A percentile compares a stretch with the other conserved stretches of the same genome.
Evolutionary conservation across 2,113 vertebrate species (phyloP).

Genomic region (Paracanthobrama guichenoti): DNA sequence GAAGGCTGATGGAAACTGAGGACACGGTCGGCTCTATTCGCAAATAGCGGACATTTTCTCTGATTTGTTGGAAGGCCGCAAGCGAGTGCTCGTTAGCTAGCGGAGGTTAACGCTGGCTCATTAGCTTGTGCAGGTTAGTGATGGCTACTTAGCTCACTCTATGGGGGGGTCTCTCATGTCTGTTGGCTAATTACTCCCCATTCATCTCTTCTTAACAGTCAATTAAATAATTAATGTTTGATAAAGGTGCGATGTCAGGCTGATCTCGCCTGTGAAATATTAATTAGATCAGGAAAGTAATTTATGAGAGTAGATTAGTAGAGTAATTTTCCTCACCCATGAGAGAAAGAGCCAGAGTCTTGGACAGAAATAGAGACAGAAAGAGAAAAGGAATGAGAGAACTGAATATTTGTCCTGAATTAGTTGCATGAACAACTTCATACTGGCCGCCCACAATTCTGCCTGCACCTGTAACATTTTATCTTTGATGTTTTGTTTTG

Average conservation of each 20-base stretch:
- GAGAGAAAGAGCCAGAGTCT: constrained; percentile 16
- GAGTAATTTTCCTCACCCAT: constrained; percentile 28
- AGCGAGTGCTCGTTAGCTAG: background rate
- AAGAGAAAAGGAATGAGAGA: constrained; percentile 19
- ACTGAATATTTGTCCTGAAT: background rate
- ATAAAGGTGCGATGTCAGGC: constrained; percentile 61
- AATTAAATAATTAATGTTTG: constrained; percentile 65
- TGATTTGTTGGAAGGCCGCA: background rate
- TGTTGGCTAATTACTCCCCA: constrained; percentile 60
- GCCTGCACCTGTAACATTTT: background rate
- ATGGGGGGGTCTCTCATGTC: constrained; percentile 52
- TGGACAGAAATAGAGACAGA: constrained; percentile 36
- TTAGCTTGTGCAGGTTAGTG: constrained; percentile 40
- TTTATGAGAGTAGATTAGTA: constrained; percentile 49
- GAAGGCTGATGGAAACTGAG: background rate
- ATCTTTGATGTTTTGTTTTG: background rate
- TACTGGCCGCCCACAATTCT: background rate
- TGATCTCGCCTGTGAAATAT: constrained; percentile 60
- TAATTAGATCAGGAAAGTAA: constrained; percentile 59
- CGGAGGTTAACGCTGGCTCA: constrained; percentile 36
- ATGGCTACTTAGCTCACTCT: constrained; percentile 55
- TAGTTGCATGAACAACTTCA: background rate
- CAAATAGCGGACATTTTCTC: background rate
- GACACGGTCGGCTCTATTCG: background rate
- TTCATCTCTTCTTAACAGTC: constrained; percentile 60